Evolutionary conservation across 1,140 invertebrate genomes (phyloP).

Genomic region (Hyphantria cunea): DNA sequence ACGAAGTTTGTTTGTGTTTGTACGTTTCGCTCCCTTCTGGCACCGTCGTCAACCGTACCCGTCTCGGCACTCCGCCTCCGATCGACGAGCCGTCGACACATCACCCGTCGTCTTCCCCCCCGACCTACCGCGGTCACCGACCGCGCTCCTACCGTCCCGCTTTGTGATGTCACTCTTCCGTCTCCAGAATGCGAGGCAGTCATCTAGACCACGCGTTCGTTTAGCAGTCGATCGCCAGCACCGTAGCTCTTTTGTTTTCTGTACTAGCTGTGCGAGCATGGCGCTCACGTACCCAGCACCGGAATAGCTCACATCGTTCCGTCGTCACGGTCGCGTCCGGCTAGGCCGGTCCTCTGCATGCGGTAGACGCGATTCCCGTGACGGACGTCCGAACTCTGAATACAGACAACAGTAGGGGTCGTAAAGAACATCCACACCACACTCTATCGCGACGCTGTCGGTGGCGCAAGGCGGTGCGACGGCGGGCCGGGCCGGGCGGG

Average conservation of each 20-base stretch:
- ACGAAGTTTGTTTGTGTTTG: neutral
- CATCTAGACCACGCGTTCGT: slow-evolving; percentile 39
- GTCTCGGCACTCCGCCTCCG: slow-evolving; percentile 30
- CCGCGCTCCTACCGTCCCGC: slow-evolving; percentile 35
- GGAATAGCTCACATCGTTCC: slow-evolving; percentile 22
- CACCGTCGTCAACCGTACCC: slow-evolving; percentile 40
- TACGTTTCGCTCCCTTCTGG: slow-evolving; percentile 42
- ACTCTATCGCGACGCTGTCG: slow-evolving; percentile 50
- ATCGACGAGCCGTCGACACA: slow-evolving; percentile 6
- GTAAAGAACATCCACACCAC: slow-evolving; percentile 71
- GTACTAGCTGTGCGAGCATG: slow-evolving; percentile 46
- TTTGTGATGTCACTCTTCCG: slow-evolving; percentile 39
- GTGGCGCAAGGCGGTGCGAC: slow-evolving; percentile 26
- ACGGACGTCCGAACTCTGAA: slow-evolving; percentile 51
- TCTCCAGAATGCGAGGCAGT: slow-evolving; percentile 17
- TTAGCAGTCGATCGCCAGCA: slow-evolving; percentile 47
- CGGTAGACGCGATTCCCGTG: neutral
- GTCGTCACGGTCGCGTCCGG: slow-evolving; percentile 2
- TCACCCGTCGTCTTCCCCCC: neutral
- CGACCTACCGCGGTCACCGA: slow-evolving; percentile 4
- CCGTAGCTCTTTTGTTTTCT: slow-evolving; percentile 38
- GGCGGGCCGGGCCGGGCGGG: slow-evolving; percentile 32
- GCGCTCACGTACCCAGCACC: slow-evolving; percentile 37
- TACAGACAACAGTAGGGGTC: slow-evolving; percentile 47
- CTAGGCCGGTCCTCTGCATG: no score